Evolutionary conservation across 2,888 invertebrate genomes (phyloP).

Genomic region (Stenchaetothrips biformis): DNA sequence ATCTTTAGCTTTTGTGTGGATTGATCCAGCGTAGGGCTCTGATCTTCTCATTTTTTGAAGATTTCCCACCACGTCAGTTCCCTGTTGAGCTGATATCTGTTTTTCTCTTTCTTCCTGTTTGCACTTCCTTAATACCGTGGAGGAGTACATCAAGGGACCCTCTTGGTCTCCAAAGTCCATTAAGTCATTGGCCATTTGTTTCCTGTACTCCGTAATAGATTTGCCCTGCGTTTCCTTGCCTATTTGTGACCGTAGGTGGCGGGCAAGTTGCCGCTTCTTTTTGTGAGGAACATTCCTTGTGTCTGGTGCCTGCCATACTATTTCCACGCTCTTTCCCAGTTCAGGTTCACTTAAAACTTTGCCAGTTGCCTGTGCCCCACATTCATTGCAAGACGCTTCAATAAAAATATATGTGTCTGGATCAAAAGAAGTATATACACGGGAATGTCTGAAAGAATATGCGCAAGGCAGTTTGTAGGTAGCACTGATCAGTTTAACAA

Average conservation of each 20-base stretch:
- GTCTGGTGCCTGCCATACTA: background rate
- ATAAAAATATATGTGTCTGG: background rate
- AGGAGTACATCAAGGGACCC: background rate
- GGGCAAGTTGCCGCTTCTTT: background rate
- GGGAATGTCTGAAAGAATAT: too few relatives aligned
- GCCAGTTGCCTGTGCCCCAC: background rate
- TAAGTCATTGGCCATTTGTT: background rate
- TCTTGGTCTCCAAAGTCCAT: background rate
- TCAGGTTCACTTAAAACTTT: background rate
- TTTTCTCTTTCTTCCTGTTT: background rate
- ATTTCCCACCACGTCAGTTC: background rate
- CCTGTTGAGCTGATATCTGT: background rate
- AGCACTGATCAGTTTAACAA: too few relatives aligned
- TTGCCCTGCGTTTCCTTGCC: background rate
- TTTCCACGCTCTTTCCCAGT: background rate
- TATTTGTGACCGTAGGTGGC: background rate
- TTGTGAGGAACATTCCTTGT: background rate
- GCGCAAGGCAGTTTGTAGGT: too few relatives aligned
- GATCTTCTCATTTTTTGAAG: conserved; percentile 26
- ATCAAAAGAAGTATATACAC: background rate
- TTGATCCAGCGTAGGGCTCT: conserved; percentile 30
- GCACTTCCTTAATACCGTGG: background rate
- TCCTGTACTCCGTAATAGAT: background rate
- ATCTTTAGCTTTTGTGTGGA: conserved; percentile 30
- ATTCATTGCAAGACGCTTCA: background rate